Base-by-base conservation (phyloP, 2,888 invertebrate genomes). In the Harpagoxenus sublaevis region DNA sequence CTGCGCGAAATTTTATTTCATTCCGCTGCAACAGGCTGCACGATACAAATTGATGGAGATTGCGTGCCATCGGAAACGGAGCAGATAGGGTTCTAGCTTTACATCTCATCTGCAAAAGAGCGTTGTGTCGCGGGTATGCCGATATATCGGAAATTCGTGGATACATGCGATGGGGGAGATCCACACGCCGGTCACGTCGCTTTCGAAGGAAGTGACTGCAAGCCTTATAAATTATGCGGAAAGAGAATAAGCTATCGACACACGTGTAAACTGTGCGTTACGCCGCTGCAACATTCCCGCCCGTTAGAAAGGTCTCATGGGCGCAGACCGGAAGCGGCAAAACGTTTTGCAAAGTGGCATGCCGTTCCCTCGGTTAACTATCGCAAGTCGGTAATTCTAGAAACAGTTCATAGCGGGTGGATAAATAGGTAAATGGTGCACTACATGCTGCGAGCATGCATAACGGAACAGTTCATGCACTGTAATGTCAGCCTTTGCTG, bases 141-240 rank as follows among this genome's bases (percentile, higher is more conserved):
- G 77, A 66, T 81, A 84, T 66, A 84, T 87, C 60, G 88, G 62
- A 87, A 89, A 87, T 87, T 89, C 82, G 83, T 81, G 86, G 77
- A 75, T 83, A 62, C 63, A 73, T 68, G 57, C 79, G 74, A 62
- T 60, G 66, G 71, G 66, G 66, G 74, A 71, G 63, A 63, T 2
- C 53, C 51, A 18, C 65, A 78, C 63, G 15, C 78, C 62, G 63
- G 53, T 55, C 28, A 28, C n/a, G 65, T 62, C 12, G 18, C n/a
- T 71, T 35, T 65, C 79, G 71, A 70, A 28, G 73, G 55, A 78
- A 57, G 75, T 39, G 83, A 15, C 45, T 73, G 39, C 53, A 42
- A 15, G 3, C 3, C 63, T 66, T 70, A 89, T 89, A 87, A 89
- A 87, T 89, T 89, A 89, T 89, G 86, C 83, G 74, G 83, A 87